Base-by-base conservation (phyloP, 2,113 vertebrate species). In the Cheilinus undulatus region DNA sequence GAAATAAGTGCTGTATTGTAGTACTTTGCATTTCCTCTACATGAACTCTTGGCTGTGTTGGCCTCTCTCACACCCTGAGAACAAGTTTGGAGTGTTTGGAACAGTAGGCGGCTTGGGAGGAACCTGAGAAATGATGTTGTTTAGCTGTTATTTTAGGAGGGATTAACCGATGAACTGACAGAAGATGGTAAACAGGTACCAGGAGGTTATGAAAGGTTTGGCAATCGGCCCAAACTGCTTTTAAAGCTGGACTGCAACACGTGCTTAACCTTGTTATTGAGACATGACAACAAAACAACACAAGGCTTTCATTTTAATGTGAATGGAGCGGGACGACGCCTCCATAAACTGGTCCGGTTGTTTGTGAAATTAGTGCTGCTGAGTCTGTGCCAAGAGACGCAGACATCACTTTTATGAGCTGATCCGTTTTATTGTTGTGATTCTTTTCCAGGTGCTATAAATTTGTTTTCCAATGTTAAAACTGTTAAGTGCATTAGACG, bases 1-100 rank as follows among this genome's bases (percentile, higher is more conserved):
- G 43, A 50, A 78, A 69, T 36, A 28, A 84, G 48, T 2, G 1
- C 23, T 22, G 26, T 8, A 32, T 48, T 69, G 71, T 58, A 60
- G 63, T 14, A 8, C 58, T 64, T 38, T 42, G 49, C 17, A 45
- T 61, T 69, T 69, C 67, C 50, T 69, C 51, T 20, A 1, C 8
- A 30, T 72, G 46, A 80, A 78, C 58, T 63, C 20, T 5, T 8
- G 1, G 50, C 27, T 4, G 23, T 36, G 38, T 5, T 28, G 43
- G 24, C 59, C 58, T 61, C 27, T 38, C 60, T 67, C 46, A 52
- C 48, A 52, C n/a, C 17, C 43, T 9, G 3, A 52, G 19, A 13
- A 24, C 28, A 3, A 28, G 19, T 14, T 1, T 5, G 30, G 1
- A 32, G 30, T 32, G 30, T n/a, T n/a, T n/a, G n/a, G n/a, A n/a